Evolutionary conservation across 2,797 vertebrate genomes (phyloP).

Genomic region (Buphagus erythrorhynchus): DNA sequence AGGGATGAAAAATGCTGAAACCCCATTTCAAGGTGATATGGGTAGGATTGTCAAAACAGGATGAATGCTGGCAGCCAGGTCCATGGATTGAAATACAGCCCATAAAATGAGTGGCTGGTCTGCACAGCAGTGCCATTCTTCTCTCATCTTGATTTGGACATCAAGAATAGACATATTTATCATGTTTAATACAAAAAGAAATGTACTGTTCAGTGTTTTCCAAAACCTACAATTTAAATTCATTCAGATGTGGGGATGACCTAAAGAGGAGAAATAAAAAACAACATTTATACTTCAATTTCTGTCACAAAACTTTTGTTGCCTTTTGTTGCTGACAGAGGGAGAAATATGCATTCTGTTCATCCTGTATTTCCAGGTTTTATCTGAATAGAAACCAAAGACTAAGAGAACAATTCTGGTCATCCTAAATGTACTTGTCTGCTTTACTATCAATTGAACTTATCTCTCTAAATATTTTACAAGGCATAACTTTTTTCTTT

Average conservation of each 20-base stretch:
- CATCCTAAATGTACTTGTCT: background rate
- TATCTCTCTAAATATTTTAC: slow-evolving; percentile 41
- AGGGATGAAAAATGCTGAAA: background rate
- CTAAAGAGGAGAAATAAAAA: background rate
- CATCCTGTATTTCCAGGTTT: background rate
- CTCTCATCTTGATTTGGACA: background rate
- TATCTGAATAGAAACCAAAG: background rate
- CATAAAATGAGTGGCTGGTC: background rate
- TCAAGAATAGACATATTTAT: background rate
- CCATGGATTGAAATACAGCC: background rate
- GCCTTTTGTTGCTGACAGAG: background rate
- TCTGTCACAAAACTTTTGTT: background rate
- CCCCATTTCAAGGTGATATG: background rate
- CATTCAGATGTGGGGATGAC: background rate
- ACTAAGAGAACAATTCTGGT: background rate
- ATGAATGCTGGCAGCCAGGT: background rate
- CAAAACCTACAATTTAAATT: background rate
- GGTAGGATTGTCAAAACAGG: background rate
- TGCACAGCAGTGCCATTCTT: background rate
- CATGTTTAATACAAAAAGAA: background rate
- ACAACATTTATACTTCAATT: background rate
- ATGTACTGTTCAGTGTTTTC: background rate
- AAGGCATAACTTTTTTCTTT: slow-evolving; percentile 19
- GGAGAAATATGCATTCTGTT: background rate
- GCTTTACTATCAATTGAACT: background rate